phyloP scores from a whole-genome alignment of 2,113 vertebrate species.

The Solea senegalensis region DNA sequence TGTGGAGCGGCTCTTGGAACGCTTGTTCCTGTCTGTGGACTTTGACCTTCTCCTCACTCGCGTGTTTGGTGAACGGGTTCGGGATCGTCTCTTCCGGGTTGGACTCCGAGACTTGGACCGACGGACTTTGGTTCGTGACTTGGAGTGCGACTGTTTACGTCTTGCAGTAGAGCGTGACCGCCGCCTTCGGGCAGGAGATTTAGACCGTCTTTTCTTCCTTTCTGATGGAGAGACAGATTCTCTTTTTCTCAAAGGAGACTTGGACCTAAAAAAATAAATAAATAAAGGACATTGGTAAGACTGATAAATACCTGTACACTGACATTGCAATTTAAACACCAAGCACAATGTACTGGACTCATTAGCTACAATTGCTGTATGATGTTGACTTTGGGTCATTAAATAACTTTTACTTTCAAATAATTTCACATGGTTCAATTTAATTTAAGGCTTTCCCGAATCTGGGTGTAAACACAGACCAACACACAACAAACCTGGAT shows the following conservation, averaged over 20 bases:
- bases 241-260: slow-evolving; percentile 75
- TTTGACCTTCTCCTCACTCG: slow-evolving; percentile 77
- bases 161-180: slow-evolving; percentile 69
- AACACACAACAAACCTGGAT: slow-evolving; percentile 59
- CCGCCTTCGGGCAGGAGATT: slow-evolving; percentile 75
- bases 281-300: neutral
- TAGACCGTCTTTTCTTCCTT: slow-evolving; percentile 73
- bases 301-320: neutral
- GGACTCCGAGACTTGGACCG: slow-evolving; percentile 81
- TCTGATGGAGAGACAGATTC: slow-evolving; percentile 77
- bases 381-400: neutral
- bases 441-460: neutral
- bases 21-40: slow-evolving; percentile 71
- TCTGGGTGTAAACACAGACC: neutral
- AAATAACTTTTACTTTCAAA: no score
- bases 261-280: slow-evolving; percentile 65
- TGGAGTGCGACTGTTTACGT: slow-evolving; percentile 76
- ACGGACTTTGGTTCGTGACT: slow-evolving; percentile 71
- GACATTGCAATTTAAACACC: neutral
- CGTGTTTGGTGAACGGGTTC: slow-evolving; percentile 72
- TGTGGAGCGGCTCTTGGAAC: slow-evolving; percentile 79
- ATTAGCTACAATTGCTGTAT: neutral
- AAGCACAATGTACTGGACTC: neutral
- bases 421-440: neutral
- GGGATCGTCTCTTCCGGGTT: slow-evolving; percentile 74